A percentile compares a stretch with the other conserved stretches of the same genome.
These are phyloP conservation scores for Selenia dentaria DNA, from an alignment of 2,888 invertebrate species.

Conservation along the genomic window DNA sequence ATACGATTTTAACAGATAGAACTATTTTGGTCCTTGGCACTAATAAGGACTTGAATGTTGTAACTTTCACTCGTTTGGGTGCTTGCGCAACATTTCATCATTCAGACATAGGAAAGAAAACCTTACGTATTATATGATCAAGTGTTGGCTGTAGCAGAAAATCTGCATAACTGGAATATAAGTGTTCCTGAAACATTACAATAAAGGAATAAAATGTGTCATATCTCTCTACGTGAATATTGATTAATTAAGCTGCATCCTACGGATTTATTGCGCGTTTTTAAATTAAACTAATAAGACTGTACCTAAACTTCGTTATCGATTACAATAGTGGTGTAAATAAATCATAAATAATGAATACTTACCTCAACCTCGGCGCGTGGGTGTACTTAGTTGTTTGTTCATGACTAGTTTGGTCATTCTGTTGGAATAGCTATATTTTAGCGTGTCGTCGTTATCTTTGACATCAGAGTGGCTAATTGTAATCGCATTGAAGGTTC, in stretches of 20 bases:
- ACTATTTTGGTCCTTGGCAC: slow-evolving; percentile 8
- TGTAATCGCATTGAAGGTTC: slow-evolving; percentile 8
- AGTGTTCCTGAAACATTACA: no score
- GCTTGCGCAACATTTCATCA: no score
- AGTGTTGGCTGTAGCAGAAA: no score
- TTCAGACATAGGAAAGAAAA: no score
- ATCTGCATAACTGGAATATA: no score
- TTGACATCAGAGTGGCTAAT: slow-evolving; percentile 17
- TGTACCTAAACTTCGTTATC: not conserved
- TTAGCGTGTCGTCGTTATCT: slow-evolving; percentile 8
- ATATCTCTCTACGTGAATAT: no score
- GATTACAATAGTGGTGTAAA: not conserved
- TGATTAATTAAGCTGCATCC: no score
- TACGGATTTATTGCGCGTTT: no score
- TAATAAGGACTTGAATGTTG: slow-evolving; percentile 1
- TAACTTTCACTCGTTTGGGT: slow-evolving; percentile 8
- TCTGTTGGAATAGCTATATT: slow-evolving; percentile 5
- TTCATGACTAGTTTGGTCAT: slow-evolving; percentile 8
- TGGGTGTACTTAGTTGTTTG: slow-evolving; percentile 2
- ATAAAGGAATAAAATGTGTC: no score
- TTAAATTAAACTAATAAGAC: no score
- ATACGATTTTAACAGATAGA: slow-evolving; percentile 5
- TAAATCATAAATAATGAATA: not conserved
- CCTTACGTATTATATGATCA: no score
- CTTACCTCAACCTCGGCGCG: slow-evolving; percentile 1